phyloP scores from a whole-genome alignment of 1,140 invertebrate species.

The Leguminivora glycinivorella region DNA sequence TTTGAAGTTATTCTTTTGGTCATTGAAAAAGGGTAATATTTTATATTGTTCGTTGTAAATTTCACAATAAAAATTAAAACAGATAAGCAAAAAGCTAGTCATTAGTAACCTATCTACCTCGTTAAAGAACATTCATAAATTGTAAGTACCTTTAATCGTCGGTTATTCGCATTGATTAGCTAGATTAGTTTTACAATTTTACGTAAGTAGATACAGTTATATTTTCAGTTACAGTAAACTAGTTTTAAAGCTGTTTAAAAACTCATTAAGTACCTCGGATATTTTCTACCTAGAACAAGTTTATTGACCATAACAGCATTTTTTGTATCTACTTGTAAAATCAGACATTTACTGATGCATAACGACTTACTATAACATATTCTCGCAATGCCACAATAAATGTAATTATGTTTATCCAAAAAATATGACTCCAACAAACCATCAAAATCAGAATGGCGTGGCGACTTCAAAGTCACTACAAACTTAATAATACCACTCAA shows the following conservation, averaged over 20 bases:
- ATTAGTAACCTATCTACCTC: too few species aligned
- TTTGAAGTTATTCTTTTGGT: not conserved
- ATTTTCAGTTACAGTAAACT: too few species aligned
- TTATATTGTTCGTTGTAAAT: not conserved
- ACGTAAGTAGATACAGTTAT: too few species aligned
- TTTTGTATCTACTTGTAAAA: not conserved
- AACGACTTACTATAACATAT: not conserved
- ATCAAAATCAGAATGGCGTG: slow-evolving; percentile 57
- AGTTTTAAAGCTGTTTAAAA: not conserved
- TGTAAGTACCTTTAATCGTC: too few species aligned
- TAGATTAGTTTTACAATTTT: not conserved
- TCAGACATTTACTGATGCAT: not conserved
- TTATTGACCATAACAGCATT: not conserved
- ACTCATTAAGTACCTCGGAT: not conserved
- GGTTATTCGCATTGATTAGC: too few species aligned
- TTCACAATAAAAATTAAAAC: not conserved
- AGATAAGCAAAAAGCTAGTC: not conserved
- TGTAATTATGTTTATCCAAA: slow-evolving; percentile 10
- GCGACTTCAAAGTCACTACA: slow-evolving; percentile 40
- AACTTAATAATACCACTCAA: not conserved
- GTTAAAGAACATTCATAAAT: too few species aligned
- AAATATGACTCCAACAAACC: slow-evolving; percentile 41
- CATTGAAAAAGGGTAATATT: not conserved
- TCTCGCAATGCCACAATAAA: not conserved
- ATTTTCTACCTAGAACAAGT: not conserved